Conservation (phyloP, 2,888 invertebrate genomes). For the Pristionchus maxplancki region DNA sequence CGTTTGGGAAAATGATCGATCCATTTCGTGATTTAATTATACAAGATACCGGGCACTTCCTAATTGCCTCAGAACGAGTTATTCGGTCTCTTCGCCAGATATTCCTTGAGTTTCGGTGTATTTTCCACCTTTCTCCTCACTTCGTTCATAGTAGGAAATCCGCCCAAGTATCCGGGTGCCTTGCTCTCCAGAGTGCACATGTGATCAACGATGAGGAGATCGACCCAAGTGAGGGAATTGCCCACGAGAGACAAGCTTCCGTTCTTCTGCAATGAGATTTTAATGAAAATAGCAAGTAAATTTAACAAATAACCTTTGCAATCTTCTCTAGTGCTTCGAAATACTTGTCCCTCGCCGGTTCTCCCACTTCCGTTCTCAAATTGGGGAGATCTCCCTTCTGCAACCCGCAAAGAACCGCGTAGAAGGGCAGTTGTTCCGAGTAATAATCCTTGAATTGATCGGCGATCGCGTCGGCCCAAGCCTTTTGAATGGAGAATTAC, state of each 20-base stretch:
- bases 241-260: neutral
- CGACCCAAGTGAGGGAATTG: neutral
- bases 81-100: neutral
- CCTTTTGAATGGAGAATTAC: neutral
- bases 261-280: neutral
- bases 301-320: too few species aligned
- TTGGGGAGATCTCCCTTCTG: neutral
- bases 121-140: neutral
- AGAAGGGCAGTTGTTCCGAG: neutral
- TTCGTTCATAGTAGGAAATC: neutral
- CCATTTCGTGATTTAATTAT: too few species aligned
- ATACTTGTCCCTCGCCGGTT: neutral
- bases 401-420: neutral
- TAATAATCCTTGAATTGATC: conserved; percentile 26
- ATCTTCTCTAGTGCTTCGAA: neutral
- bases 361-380: neutral
- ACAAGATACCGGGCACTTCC: too few species aligned
- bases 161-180: neutral
- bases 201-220: neutral
- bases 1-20: too few species aligned
- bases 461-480: neutral
- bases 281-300: too few species aligned
- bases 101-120: neutral
- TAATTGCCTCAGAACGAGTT: too few species aligned
- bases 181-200: neutral